phyloP scores from a whole-genome alignment of 2,797 vertebrate species.

The Pyrrhura leucotis region DNA sequence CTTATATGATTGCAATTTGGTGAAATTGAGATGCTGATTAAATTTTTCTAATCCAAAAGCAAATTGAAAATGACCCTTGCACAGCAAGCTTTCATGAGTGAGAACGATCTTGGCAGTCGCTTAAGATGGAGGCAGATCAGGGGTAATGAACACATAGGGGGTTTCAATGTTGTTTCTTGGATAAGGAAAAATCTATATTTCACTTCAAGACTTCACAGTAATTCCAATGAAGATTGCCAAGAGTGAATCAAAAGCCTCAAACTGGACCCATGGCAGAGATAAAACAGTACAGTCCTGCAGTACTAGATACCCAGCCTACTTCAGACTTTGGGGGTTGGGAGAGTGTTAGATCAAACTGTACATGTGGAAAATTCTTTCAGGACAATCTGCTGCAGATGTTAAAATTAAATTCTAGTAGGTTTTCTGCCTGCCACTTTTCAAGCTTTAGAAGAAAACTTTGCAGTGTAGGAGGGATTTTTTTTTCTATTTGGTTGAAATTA shows the following conservation, averaged over 20 bases:
- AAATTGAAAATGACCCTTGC: background rate
- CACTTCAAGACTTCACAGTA: background rate
- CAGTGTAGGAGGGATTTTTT: background rate
- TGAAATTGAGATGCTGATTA: background rate
- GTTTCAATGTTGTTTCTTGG: background rate
- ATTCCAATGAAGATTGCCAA: background rate
- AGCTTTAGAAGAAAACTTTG: background rate
- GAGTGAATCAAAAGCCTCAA: background rate
- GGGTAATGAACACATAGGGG: background rate
- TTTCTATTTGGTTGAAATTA: background rate
- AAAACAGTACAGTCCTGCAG: background rate
- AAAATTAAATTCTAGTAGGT: background rate
- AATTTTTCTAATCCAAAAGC: background rate
- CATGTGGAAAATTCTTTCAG: background rate
- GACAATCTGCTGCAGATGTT: accelerated
- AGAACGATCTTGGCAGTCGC: background rate
- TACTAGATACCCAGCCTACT: background rate
- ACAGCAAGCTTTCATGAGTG: background rate
- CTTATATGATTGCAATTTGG: background rate
- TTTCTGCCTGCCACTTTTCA: background rate
- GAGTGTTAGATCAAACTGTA: background rate
- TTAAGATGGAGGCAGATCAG: background rate
- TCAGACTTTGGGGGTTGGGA: background rate
- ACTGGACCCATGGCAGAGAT: background rate
- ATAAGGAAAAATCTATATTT: background rate